phyloP scores from a whole-genome alignment of 2,888 invertebrate species.

The Carabus problematicus region DNA sequence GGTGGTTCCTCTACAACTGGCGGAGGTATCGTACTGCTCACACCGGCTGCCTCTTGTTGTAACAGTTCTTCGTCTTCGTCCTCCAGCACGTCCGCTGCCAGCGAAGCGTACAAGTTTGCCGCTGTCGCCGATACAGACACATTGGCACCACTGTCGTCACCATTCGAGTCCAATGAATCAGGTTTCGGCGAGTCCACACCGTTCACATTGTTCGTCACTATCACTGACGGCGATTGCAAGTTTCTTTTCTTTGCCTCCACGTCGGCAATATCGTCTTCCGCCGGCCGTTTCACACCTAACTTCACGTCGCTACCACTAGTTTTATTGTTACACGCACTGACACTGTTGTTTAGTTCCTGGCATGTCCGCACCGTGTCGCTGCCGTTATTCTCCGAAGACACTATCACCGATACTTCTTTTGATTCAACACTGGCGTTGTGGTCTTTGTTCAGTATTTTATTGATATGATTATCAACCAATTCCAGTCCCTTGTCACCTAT shows the following conservation, averaged over 20 bases:
- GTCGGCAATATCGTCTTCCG: conserved; percentile 58
- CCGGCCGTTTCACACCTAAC: conserved; percentile 55
- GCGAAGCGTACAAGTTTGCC: conserved; percentile 83
- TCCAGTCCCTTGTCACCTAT: conserved; percentile 68
- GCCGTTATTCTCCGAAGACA: conserved; percentile 42
- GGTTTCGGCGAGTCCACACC: conserved; percentile 60
- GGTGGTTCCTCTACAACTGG: conserved; percentile 52
- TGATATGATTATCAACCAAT: conserved; percentile 67
- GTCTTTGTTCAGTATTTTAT: conserved; percentile 59
- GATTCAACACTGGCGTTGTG: conserved; percentile 50
- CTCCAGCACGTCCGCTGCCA: conserved; percentile 84
- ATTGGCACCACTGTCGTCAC: conserved; percentile 62
- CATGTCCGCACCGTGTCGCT: conserved; percentile 21
- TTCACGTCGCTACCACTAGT: conserved; percentile 56
- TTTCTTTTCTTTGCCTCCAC: conserved; percentile 60
- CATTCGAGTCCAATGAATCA: conserved; percentile 60
- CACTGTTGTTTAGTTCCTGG: conserved; percentile 41
- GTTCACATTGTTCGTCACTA: conserved; percentile 50
- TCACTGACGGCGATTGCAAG: conserved; percentile 57
- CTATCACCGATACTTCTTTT: conserved; percentile 47
- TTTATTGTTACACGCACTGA: conserved; percentile 43
- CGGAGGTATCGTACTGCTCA: not conserved
- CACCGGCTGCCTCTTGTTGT: conserved; percentile 52
- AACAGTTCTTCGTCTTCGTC: conserved; percentile 72
- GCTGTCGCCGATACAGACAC: conserved; percentile 81